Conservation (phyloP, 2,888 invertebrate genomes). For the Podotricha telesiphe region DNA sequence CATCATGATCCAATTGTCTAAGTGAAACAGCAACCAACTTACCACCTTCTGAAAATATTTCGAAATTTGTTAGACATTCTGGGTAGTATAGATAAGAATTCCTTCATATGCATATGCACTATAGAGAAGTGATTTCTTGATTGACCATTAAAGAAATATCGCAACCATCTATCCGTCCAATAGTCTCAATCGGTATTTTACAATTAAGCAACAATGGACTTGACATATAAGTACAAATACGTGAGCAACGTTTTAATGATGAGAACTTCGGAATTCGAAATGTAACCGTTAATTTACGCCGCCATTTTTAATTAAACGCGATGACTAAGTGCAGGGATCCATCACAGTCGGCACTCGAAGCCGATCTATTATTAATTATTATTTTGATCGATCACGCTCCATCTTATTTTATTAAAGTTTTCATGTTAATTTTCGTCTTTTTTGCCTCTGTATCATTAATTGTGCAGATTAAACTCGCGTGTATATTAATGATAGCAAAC, state of each 20-base stretch:
- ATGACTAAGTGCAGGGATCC: constrained; percentile 80
- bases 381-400: constrained; percentile 80
- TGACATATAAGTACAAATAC: constrained; percentile 52
- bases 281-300: constrained; percentile 75
- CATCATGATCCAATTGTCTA: no score
- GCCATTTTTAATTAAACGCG: constrained; percentile 81
- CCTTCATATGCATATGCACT: neutral
- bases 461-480: constrained; percentile 57
- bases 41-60: constrained; percentile 31
- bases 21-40: neutral
- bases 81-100: neutral
- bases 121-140: constrained; percentile 51
- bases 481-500: constrained; percentile 37
- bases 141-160: constrained; percentile 64
- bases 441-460: constrained; percentile 67
- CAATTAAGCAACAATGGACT: constrained; percentile 51
- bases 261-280: constrained; percentile 66
- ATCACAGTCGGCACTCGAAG: constrained; percentile 70
- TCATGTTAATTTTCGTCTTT: constrained; percentile 63
- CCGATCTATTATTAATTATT: constrained; percentile 81
- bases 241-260: constrained; percentile 62
- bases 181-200: constrained; percentile 36
- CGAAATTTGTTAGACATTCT: neutral
- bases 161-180: constrained; percentile 60
- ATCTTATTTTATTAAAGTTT: constrained; percentile 78